These are phyloP conservation scores for Temnopleurus reevesii DNA, from an alignment of 53 echinoderm and acorn worm species.

Conservation along the genomic window DNA sequence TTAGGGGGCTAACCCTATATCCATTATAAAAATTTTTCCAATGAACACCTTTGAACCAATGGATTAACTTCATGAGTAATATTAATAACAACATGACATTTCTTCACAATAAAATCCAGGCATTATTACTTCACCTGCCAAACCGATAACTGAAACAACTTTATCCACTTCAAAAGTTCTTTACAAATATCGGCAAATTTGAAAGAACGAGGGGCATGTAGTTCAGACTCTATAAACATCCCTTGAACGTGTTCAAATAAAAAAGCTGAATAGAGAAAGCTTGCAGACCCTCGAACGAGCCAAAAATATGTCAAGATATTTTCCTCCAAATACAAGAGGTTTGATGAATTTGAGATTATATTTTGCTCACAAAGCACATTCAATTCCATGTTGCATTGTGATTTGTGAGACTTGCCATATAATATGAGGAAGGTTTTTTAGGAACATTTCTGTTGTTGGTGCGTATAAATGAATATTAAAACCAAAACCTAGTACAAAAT, in stretches of 20 bases:
- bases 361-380: no score
- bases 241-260: background rate
- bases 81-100: no score
- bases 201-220: background rate
- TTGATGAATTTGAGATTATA: background rate
- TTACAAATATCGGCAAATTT: background rate
- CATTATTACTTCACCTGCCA: background rate
- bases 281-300: background rate
- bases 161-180: slow-evolving; percentile 16
- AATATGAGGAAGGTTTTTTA: no score
- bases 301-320: background rate
- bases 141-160: background rate
- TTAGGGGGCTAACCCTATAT: background rate
- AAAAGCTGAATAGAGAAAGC: background rate
- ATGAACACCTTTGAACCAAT: background rate
- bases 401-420: no score
- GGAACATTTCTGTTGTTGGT: background rate
- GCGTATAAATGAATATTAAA: background rate
- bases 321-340: background rate
- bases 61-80: background rate
- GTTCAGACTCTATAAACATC: background rate
- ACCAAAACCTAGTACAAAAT: no score
- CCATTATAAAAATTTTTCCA: background rate
- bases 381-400: no score
- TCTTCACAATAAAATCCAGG: background rate